Percentiles rank a stretch among this genome's conserved stretches.
phyloP scores from a whole-genome alignment of 2,113 vertebrate species.

The Xiphophorus couchianus region DNA sequence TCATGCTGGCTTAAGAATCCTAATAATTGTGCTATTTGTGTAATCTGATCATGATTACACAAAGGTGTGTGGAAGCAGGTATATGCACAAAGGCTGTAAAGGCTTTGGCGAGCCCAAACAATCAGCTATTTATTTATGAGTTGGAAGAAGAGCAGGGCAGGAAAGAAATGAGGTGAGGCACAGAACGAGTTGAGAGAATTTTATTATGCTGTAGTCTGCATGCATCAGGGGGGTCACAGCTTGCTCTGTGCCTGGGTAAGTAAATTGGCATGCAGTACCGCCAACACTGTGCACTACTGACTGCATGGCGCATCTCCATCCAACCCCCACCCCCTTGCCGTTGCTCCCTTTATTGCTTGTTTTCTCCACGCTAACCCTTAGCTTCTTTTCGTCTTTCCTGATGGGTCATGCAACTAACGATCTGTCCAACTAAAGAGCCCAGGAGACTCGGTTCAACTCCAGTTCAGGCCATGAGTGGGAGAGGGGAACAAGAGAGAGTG shows the following conservation, averaged over 20 bases:
- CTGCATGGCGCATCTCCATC: constrained; percentile 47
- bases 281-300: constrained; percentile 28
- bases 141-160: constrained; percentile 35
- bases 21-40: constrained; percentile 27
- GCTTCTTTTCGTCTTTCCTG: constrained; percentile 56
- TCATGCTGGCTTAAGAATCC: constrained; percentile 31
- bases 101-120: constrained; percentile 23
- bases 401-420: constrained; percentile 79
- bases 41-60: constrained; percentile 32
- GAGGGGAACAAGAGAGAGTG: constrained; percentile 34
- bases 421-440: constrained; percentile 70
- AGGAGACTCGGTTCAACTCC: constrained; percentile 74
- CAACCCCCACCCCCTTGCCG: constrained; percentile 8
- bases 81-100: constrained; percentile 32
- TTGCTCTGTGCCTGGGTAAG: constrained; percentile 52
- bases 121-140: constrained; percentile 55
- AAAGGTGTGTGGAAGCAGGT: constrained; percentile 15
- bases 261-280: constrained; percentile 62
- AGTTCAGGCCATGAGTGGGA: constrained; percentile 73
- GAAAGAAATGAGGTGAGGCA: constrained; percentile 41
- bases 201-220: constrained; percentile 38
- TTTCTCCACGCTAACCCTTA: constrained; percentile 43
- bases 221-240: constrained; percentile 43
- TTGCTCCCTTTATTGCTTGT: constrained; percentile 43
- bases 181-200: constrained; percentile 30